Evolutionary conservation across 2,113 vertebrate species (phyloP).

Genomic region (Okapia johnstoni): DNA sequence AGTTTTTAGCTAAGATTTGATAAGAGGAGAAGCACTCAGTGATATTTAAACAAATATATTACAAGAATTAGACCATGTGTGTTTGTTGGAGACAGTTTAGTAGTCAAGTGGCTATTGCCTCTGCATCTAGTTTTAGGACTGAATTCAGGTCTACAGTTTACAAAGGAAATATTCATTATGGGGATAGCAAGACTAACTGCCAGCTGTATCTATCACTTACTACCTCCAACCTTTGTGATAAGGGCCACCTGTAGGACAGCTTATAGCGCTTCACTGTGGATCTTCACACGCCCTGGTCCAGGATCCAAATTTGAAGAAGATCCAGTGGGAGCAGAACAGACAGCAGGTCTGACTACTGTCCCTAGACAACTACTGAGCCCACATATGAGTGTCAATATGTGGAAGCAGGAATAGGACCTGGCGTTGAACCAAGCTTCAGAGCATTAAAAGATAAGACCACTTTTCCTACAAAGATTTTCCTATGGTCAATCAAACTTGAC

Average conservation of each 20-base stretch:
- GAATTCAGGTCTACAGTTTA: neutral
- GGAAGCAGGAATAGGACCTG: neutral
- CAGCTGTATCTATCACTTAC: neutral
- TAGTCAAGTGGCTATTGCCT: neutral
- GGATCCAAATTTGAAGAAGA: neutral
- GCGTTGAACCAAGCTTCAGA: neutral
- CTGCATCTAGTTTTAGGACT: neutral
- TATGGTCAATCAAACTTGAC: neutral
- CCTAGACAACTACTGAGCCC: neutral
- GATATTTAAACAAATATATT: neutral
- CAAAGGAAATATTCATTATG: neutral
- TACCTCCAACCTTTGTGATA: neutral
- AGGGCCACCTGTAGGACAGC: neutral
- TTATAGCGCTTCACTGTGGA: neutral
- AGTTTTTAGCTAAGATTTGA: neutral
- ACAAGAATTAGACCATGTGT: neutral
- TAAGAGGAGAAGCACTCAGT: neutral
- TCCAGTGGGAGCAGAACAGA: neutral
- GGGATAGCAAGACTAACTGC: neutral
- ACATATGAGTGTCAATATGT: neutral
- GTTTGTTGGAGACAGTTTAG: neutral
- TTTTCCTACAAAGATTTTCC: neutral
- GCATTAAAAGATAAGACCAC: neutral
- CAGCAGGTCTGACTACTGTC: neutral
- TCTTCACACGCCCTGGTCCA: neutral